Conservation (phyloP, 2,888 invertebrate genomes). For the Epinotia bilunana region DNA sequence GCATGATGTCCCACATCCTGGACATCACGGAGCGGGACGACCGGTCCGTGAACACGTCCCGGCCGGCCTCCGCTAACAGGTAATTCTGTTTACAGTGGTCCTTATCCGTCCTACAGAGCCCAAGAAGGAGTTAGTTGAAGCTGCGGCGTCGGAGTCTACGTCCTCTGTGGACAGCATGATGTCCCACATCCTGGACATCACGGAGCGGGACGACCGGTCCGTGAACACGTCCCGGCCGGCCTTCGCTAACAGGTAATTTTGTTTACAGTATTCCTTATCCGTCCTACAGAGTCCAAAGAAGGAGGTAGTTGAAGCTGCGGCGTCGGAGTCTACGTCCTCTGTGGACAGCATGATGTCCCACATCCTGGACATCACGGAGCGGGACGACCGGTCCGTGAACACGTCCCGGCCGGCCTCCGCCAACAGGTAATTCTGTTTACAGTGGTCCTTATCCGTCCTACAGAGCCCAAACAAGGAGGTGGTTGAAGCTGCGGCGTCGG, state of each 20-base stretch:
- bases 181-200: constrained; percentile 56
- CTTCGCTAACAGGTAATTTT: constrained; percentile 49
- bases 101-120: constrained; percentile 56
- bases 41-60: constrained; percentile 50
- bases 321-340: constrained; percentile 59
- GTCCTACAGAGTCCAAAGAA: constrained; percentile 65
- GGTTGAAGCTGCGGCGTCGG: constrained; percentile 53
- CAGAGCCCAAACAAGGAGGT: constrained; percentile 68
- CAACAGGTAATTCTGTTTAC: too few species aligned
- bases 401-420: constrained; percentile 49
- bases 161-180: constrained; percentile 58
- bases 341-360: constrained; percentile 58
- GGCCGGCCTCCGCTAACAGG: constrained; percentile 48
- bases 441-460: constrained; percentile 16
- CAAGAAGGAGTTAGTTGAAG: constrained; percentile 62
- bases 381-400: constrained; percentile 50
- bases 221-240: constrained; percentile 49
- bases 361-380: constrained; percentile 57
- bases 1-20: constrained; percentile 52
- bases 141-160: constrained; percentile 55
- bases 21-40: constrained; percentile 60
- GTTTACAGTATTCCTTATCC: neutral
- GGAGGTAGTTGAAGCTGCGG: constrained; percentile 56
- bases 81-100: neutral
- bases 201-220: constrained; percentile 55